Conservation (phyloP, 2,797 vertebrate species). For the Sebastes dallii region DNA sequence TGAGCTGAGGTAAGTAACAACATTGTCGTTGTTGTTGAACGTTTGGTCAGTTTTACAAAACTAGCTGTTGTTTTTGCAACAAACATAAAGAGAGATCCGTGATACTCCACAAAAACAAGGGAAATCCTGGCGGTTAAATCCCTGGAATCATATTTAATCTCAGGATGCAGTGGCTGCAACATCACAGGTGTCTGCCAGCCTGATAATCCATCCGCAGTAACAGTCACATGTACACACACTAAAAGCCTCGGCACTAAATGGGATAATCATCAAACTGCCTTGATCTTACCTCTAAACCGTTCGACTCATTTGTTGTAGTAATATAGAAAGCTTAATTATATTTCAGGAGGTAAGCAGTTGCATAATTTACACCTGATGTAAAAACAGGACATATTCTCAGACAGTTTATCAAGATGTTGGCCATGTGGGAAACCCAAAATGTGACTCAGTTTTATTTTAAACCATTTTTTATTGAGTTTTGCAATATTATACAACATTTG, state of each 20-base stretch:
- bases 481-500: not conserved
- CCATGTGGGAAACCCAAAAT: not conserved
- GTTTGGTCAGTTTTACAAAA: conserved; percentile 5
- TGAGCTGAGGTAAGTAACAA: conserved; percentile 88
- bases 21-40: conserved; percentile 1
- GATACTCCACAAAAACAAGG: conserved; percentile 66
- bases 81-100: conserved; percentile 14
- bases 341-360: not conserved
- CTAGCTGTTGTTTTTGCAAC: conserved; percentile 47
- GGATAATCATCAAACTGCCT: conserved; percentile 4
- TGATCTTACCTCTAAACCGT: not conserved
- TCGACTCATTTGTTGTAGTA: not conserved
- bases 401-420: not conserved
- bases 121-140: conserved; percentile 62
- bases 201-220: conserved; percentile 61
- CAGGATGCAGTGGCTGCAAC: conserved; percentile 36
- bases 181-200: conserved; percentile 60
- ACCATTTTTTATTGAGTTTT: not conserved
- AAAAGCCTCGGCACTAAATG: not conserved
- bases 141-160: conserved; percentile 73
- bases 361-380: not conserved
- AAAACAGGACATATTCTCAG: not conserved
- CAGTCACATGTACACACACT: not conserved
- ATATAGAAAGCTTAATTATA: not conserved
- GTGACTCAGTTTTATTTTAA: not conserved